These are phyloP conservation scores for Notodonta ziczac DNA, from an alignment of 2,888 invertebrate species.

Conservation along the genomic window DNA sequence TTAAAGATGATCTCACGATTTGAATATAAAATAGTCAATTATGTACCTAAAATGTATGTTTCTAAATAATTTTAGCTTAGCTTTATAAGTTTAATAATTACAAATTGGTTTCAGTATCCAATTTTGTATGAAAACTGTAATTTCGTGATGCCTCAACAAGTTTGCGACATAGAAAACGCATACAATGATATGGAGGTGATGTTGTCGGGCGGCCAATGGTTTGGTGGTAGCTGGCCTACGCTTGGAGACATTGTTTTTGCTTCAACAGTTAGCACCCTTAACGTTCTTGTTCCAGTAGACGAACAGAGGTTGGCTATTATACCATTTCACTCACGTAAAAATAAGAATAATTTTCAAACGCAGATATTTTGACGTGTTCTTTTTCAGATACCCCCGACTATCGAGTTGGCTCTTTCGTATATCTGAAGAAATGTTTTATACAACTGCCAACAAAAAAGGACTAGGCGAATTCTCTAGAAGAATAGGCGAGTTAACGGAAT, in stretches of 20 bases:
- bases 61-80: background rate
- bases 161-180: constrained; percentile 54
- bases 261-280: constrained; percentile 62
- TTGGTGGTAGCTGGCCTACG: constrained; percentile 54
- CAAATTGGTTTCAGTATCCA: constrained; percentile 53
- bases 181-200: constrained; percentile 60
- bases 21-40: too few species aligned
- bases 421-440: constrained; percentile 58
- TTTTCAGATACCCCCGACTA: constrained; percentile 56
- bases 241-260: constrained; percentile 61
- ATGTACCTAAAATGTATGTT: too few species aligned
- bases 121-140: constrained; percentile 62
- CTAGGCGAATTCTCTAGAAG: constrained; percentile 63
- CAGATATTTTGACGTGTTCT: constrained; percentile 1
- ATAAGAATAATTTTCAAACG: background rate
- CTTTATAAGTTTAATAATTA: background rate
- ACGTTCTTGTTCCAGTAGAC: constrained; percentile 62
- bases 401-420: constrained; percentile 58
- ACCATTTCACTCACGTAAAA: background rate
- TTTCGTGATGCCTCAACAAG: constrained; percentile 60
- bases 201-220: constrained; percentile 50
- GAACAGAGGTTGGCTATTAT: constrained; percentile 44
- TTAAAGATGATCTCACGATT: constrained; percentile 7
- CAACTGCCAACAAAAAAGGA: constrained; percentile 66
- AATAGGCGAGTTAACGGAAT: constrained; percentile 65